These are phyloP conservation scores for Smittia aterrima DNA, from an alignment of 2,888 invertebrate genomes.

Conservation along the genomic window DNA sequence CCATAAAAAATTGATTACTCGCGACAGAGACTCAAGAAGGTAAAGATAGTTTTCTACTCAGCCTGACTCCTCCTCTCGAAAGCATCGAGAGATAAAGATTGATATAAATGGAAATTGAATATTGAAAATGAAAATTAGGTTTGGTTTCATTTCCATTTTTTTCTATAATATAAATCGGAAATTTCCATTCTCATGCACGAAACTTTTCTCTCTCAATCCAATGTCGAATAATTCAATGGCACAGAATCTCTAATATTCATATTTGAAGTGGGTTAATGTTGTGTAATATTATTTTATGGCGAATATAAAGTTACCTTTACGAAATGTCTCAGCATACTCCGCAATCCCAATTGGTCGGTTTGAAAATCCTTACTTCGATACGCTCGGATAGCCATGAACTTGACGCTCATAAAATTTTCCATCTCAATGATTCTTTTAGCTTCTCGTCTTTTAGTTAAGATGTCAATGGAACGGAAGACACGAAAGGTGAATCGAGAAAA, in stretches of 20 bases:
- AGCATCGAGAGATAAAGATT: not conserved
- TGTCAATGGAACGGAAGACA: no score
- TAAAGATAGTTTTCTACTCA: not conserved
- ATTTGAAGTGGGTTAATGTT: conserved; percentile 29
- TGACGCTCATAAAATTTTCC: no score
- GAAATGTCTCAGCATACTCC: not conserved
- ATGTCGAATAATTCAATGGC: not conserved
- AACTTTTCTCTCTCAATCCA: not conserved
- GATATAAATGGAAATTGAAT: conserved; percentile 25
- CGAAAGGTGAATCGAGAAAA: no score
- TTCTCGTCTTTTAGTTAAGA: no score
- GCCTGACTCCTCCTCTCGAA: no score
- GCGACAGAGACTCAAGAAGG: no score
- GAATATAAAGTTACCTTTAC: conserved; percentile 3
- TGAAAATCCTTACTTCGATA: not conserved
- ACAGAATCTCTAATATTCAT: conserved; percentile 12
- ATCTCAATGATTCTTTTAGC: no score
- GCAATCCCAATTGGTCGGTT: not conserved
- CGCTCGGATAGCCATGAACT: no score
- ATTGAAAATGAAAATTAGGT: conserved; percentile 3
- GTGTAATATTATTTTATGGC: conserved; percentile 30
- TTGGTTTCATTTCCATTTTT: conserved; percentile 1
- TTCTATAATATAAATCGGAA: not conserved
- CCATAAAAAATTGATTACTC: no score
- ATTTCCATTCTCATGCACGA: not conserved